phyloP scores from a whole-genome alignment of 2,888 invertebrate genomes.

The Tipula helvola region DNA sequence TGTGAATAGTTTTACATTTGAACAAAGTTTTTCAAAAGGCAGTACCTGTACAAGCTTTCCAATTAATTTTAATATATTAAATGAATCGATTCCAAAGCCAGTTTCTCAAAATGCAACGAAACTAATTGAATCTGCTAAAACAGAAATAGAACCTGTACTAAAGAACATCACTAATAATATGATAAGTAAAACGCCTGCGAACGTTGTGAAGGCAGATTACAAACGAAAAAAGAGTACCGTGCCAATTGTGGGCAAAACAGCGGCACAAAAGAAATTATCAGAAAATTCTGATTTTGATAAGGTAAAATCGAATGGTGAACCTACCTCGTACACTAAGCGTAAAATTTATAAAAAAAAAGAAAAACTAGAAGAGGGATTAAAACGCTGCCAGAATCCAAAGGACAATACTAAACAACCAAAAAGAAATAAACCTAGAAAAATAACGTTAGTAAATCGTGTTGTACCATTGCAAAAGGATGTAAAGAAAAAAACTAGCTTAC shows the following conservation, averaged over 20 bases:
- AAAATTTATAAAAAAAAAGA: background rate
- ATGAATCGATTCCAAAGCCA: background rate
- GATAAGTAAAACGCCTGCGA: background rate
- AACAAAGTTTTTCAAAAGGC: background rate
- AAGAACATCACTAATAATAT: background rate
- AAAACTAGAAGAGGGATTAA: background rate
- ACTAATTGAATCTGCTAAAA: background rate
- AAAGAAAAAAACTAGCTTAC: background rate
- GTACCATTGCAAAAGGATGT: background rate
- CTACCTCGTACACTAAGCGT: background rate
- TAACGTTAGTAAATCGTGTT: background rate
- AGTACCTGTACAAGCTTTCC: background rate
- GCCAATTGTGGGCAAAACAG: background rate
- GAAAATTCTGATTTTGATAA: background rate
- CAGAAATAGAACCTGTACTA: background rate
- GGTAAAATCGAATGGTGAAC: background rate
- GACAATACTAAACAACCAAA: background rate
- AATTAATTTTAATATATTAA: background rate
- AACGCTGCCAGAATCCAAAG: background rate
- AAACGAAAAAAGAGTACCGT: background rate
- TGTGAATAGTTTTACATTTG: background rate
- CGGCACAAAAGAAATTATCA: background rate
- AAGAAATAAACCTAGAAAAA: background rate
- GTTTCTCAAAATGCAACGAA: background rate
- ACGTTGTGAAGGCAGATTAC: background rate